Evolutionary conservation across 2,888 invertebrate genomes (phyloP), one percentile per base, ranked within the genome.

Genomic region (Nomada fabriciana): DNA sequence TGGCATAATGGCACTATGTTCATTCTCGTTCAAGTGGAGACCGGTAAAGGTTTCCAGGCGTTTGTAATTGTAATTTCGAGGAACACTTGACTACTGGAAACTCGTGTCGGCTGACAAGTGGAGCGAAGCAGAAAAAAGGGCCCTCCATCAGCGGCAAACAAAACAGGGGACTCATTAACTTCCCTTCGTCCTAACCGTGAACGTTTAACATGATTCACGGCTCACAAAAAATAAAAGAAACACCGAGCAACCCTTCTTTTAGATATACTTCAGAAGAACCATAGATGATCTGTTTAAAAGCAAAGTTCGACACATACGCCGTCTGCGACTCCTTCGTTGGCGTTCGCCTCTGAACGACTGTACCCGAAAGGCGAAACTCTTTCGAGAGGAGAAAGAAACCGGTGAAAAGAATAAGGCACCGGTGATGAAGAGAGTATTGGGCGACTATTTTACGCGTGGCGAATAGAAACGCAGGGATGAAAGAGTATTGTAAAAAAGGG

Each of bases 391-490:
- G 69, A 68, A 70, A 75, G 25, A 15, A 29, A 18, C 10, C n/a
- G 23, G 18, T 13, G 11, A n/a, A 23, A 36, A 36, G 50, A 47
- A 47, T 4, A 5, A 42, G 18, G 53, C 15, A 36, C n/a, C 57
- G 71, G 64, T 67, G 83, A 82, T 72, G 83, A 84, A 83, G 84
- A 85, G 79, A 72, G 75, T 82, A 86, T 86, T 79, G 82, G 60
- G 78, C 72, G 59, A 77, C 78, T 85, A 86, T 89, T 89, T 89
- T 77, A 84, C 84, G 65, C 85, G 71, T 52, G 76, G 72, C 72
- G 70, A 65, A 53, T 76, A 50, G 43, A 61, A 55, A 29, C 52
- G 25, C 59, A 57, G 53, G 63, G 50, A 59, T 64, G 29, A 60
- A 65, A 69, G 61, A 60, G 57, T 61, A 64, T 65, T 29, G 70